Evolutionary conservation across 2,888 invertebrate species (phyloP), one percentile per base, ranked within the genome.

Genomic region (Aleiodes testaceus): DNA sequence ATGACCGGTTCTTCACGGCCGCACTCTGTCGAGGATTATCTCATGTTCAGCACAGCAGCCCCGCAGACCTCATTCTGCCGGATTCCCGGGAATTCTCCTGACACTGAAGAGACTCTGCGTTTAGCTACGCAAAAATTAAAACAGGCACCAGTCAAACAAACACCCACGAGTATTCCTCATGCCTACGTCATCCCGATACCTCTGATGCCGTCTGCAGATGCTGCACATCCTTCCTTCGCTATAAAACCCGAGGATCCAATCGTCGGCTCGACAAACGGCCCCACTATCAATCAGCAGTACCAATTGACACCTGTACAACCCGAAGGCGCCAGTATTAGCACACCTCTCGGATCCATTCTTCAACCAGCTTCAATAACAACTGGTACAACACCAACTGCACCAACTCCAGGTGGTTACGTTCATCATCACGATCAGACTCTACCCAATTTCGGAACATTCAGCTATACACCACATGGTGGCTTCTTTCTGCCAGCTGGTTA

Each of bases 141-240:
- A 66, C 87, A 85, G 74, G 78, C 83, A 16, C 78, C 76, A 16
- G 36, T 2, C 6, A 36, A 36, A 36, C 79, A 78, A 52, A 82
- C 81, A 71, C 78, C 80, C 45, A 63, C 77, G 64, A 78, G 81
- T 72, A 83, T 86, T 72, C 79, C 86, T 53, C 85, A 85, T 72
- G 84, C 87, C 76, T 87, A 86, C 74, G 86, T 86, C 69, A 86
- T 87, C 73, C 86, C 86, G 72, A 86, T 87, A 78, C 84, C 87
- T 75, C 82, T 87, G 77, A 82, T 86, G 82, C 82, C 87, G 78
- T 84, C 86, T 74, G 26, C 69, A 6, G 86, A 87, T 66, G 7
- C 72, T 7, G 49, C 53, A 49, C 68, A 71, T 22, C 5, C 45
- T 30, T 30, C 63, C 61, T 61, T 53, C 66, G n/a, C 18, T 61